A percentile compares a stretch with the other conserved stretches of the same genome.
These are phyloP conservation scores for Drosophila sproati DNA, from an alignment of 1,140 invertebrate species.

Conservation along the genomic window DNA sequence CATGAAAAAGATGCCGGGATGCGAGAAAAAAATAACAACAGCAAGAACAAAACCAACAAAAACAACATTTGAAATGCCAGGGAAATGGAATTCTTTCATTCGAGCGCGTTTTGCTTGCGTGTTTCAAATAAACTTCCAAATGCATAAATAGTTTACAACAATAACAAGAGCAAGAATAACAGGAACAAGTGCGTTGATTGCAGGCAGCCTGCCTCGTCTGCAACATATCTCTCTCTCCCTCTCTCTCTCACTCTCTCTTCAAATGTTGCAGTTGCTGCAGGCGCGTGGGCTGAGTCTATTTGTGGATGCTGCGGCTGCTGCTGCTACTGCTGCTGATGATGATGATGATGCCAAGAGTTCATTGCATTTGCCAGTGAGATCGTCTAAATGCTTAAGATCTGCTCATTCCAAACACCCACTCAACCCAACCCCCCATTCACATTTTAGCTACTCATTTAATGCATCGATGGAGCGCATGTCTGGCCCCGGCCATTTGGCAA, in stretches of 20 bases:
- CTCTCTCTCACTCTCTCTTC: not conserved
- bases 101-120: constrained; percentile 43
- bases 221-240: constrained; percentile 1
- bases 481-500: constrained; percentile 36
- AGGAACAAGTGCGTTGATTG: constrained; percentile 81
- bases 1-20: constrained; percentile 20
- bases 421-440: not conserved
- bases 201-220: constrained; percentile 58
- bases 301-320: constrained; percentile 42
- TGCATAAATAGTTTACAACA: constrained; percentile 83
- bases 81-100: constrained; percentile 53
- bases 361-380: constrained; percentile 53
- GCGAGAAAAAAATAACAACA: constrained; percentile 4
- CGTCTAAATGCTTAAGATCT: not conserved
- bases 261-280: constrained; percentile 11
- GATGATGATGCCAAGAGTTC: constrained; percentile 65
- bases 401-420: not conserved
- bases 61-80: constrained; percentile 58
- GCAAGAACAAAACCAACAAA: constrained; percentile 20
- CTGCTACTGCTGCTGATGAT: constrained; percentile 23
- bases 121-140: constrained; percentile 83
- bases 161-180: constrained; percentile 72
- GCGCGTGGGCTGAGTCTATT: constrained; percentile 56
- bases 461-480: constrained; percentile 40
- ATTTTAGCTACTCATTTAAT: constrained; percentile 45